Conservation (phyloP, 2,888 invertebrate species). For the Synergus itoensis region DNA sequence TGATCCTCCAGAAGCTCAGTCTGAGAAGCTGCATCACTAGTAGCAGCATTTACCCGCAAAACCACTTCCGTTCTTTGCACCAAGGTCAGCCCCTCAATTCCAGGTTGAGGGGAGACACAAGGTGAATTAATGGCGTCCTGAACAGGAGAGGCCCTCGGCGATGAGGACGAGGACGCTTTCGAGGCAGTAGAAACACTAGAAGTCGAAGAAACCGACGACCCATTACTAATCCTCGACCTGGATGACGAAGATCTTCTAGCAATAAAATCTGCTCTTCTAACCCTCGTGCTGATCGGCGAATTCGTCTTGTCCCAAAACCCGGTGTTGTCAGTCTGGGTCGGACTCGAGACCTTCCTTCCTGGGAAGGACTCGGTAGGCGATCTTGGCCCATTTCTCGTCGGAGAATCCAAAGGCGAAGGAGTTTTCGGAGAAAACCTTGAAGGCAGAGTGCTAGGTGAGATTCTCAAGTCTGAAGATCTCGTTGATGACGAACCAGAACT, state of each 20-base stretch:
- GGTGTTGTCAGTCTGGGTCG: slow-evolving; percentile 71
- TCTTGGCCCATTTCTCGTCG: slow-evolving; percentile 46
- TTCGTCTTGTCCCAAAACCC: slow-evolving; percentile 60
- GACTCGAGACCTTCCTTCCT: slow-evolving; percentile 72
- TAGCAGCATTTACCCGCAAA: slow-evolving; percentile 82
- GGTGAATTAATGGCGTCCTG: slow-evolving; percentile 57
- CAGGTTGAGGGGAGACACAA: slow-evolving; percentile 72
- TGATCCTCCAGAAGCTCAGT: slow-evolving; percentile 78
- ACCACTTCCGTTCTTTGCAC: slow-evolving; percentile 84
- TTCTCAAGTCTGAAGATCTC: slow-evolving; percentile 60
- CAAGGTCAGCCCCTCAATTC: slow-evolving; percentile 80
- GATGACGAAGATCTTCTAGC: slow-evolving; percentile 42
- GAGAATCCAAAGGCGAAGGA: slow-evolving; percentile 50
- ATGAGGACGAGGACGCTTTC: slow-evolving; percentile 63
- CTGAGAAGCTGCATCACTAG: slow-evolving; percentile 82
- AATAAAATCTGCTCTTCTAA: slow-evolving; percentile 37
- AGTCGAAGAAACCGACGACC: slow-evolving; percentile 53
- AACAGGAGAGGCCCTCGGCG: slow-evolving; percentile 65
- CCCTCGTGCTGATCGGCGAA: slow-evolving; percentile 51
- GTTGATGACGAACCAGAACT: slow-evolving; percentile 69
- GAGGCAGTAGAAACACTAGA: slow-evolving; percentile 54
- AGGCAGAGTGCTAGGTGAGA: slow-evolving; percentile 56
- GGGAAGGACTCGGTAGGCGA: slow-evolving; percentile 38
- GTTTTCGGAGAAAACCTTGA: slow-evolving; percentile 57
- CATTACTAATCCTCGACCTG: slow-evolving; percentile 45